Conservation (phyloP, 2,797 vertebrate genomes). For the Hephaestus fuliginosus region DNA sequence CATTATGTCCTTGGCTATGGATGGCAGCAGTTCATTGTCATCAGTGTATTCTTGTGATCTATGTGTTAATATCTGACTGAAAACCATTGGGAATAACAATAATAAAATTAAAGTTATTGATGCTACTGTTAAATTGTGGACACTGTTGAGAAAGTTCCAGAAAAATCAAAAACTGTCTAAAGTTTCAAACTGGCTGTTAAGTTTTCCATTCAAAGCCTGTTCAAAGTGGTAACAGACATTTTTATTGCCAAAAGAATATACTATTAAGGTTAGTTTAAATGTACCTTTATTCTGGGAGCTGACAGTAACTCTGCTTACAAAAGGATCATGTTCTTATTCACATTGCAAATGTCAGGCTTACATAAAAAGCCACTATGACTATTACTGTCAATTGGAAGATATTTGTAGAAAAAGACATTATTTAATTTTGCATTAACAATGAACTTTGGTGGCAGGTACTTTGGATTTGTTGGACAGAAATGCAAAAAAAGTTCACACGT, state of each 20-base stretch:
- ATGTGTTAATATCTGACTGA: not conserved
- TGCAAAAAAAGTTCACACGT: not conserved
- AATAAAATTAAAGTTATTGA: not conserved
- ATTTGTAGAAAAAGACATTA: not conserved
- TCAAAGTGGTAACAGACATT: too few species aligned
- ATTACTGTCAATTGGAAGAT: not conserved
- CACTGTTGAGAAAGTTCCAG: too few species aligned
- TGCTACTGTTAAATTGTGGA: too few species aligned
- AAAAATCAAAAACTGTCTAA: too few species aligned
- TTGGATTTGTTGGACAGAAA: constrained; percentile 9
- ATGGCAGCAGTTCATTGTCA: constrained; percentile 7
- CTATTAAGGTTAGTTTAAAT: not conserved
- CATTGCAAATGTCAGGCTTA: not conserved
- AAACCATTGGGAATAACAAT: not conserved
- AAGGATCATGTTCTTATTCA: not conserved
- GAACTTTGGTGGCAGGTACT: not conserved
- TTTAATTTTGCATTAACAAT: not conserved
- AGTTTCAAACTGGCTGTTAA: too few species aligned
- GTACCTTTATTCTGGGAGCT: not conserved
- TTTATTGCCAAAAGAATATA: too few species aligned
- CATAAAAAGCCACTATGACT: not conserved
- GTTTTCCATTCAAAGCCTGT: too few species aligned
- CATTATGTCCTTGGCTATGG: not conserved
- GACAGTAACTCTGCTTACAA: not conserved
- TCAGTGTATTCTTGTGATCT: not conserved